phyloP scores from a whole-genome alignment of 2,113 vertebrate genomes.

The Sus scrofa region T2T-Sscrofa CM000817.6:115290501-115291000 shows the following conservation, averaged over 20 bases:
- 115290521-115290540: not conserved
- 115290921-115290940: too few species aligned
- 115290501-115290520: not conserved
- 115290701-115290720: not conserved
- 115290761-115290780: not conserved
- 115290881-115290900: too few species aligned
- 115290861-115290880: too few species aligned
- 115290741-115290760: not conserved
- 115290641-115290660: not conserved
- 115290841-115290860: too few species aligned
- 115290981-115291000: conserved; percentile 23
- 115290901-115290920: too few species aligned
- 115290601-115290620: not conserved
- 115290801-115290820: too few species aligned
- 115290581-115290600: conserved; percentile 34
- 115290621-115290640: not conserved
- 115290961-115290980: not conserved
- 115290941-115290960: too few species aligned
- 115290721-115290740: not conserved
- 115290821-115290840: too few species aligned
- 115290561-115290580: not conserved
- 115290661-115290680: not conserved
- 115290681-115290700: not conserved
- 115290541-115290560: not conserved
- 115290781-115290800: too few species aligned